A percentile compares a stretch with the other conserved stretches of the same genome.
Evolutionary conservation across 1,140 invertebrate species (phyloP).

Genomic region (Vanessa tameamea): DNA sequence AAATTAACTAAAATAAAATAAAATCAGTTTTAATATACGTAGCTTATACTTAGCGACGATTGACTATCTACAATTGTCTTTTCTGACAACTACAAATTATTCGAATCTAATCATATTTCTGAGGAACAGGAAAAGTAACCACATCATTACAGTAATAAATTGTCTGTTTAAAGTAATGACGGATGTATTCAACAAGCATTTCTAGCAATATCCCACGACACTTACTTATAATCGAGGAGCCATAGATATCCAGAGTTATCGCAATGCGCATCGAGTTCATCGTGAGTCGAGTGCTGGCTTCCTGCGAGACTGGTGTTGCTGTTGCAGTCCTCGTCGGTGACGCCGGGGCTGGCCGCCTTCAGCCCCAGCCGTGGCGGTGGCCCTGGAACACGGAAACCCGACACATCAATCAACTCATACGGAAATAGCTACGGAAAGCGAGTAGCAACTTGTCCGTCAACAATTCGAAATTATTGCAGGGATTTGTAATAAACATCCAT

Average conservation of each 20-base stretch:
- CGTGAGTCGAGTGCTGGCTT: constrained; percentile 71
- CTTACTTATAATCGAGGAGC: constrained; percentile 92
- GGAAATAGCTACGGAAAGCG: neutral
- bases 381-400: constrained; percentile 58
- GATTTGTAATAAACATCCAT: too few species aligned
- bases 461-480: too few species aligned
- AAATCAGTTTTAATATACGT: too few species aligned
- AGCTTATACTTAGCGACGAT: too few species aligned
- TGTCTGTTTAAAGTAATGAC: neutral
- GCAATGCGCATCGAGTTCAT: constrained; percentile 88
- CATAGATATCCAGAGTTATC: constrained; percentile 94
- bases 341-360: constrained; percentile 75
- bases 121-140: neutral
- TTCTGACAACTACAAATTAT: too few species aligned
- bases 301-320: constrained; percentile 76
- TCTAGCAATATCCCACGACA: constrained; percentile 23
- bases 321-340: constrained; percentile 74
- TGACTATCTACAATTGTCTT: too few species aligned
- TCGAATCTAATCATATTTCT: too few species aligned
- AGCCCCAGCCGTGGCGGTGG: constrained; percentile 77
- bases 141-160: too few species aligned
- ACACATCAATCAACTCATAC: neutral
- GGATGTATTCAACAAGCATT: neutral
- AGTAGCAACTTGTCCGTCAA: neutral
- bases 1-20: too few species aligned